phyloP scores from a whole-genome alignment of 2,797 vertebrate species.

The Chloroceryle inda region DNA sequence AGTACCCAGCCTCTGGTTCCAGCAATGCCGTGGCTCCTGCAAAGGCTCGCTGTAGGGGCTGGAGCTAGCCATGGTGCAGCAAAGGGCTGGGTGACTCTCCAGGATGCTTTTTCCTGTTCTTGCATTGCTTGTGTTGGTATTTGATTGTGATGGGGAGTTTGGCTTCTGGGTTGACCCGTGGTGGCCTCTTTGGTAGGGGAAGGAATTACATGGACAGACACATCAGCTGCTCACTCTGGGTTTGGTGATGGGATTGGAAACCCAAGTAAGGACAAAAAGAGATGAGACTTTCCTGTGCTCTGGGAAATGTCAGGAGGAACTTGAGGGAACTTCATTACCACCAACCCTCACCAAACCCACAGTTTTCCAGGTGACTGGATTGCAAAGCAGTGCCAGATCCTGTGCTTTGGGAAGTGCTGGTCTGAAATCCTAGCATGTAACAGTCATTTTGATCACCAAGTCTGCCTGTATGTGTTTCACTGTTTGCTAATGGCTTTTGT shows the following conservation, averaged over 20 bases:
- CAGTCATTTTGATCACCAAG: neutral
- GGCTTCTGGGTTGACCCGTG: neutral
- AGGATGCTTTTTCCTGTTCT: neutral
- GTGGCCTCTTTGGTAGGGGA: neutral
- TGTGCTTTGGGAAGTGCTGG: neutral
- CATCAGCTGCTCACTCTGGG: neutral
- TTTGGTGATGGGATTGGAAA: neutral
- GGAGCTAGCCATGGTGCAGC: neutral
- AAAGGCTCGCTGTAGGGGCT: rapidly evolving
- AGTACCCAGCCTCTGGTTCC: neutral
- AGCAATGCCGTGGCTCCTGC: neutral
- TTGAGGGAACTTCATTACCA: neutral
- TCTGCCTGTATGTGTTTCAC: neutral
- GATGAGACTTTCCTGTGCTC: neutral
- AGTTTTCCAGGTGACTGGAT: neutral
- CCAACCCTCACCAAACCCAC: neutral
- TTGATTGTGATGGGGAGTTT: neutral
- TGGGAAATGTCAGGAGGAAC: neutral
- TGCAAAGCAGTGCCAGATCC: neutral
- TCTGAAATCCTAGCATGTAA: neutral
- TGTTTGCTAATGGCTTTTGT: slow-evolving; percentile 58
- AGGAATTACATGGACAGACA: neutral
- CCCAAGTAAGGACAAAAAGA: neutral
- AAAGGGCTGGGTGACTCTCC: neutral
- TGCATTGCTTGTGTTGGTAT: neutral